Percentiles rank a stretch among this genome's conserved stretches.
Conservation (phyloP, 2,797 vertebrate genomes). For the Hemibagrus guttatus region DNA sequence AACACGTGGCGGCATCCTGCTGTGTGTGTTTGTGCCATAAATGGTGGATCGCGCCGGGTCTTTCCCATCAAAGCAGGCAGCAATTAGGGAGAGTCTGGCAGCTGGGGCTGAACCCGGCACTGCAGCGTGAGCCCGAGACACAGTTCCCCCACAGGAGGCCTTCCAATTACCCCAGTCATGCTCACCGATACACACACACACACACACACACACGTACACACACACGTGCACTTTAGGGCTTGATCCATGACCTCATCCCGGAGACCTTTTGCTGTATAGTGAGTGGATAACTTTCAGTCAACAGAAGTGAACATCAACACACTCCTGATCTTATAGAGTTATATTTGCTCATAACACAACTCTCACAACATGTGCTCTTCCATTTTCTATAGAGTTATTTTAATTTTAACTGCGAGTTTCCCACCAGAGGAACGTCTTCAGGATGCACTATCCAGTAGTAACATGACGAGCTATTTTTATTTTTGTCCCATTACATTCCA, state of each 20-base stretch:
- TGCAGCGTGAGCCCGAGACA: constrained; percentile 54
- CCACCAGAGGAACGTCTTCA: not conserved
- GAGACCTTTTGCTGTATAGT: not conserved
- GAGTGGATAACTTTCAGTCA: not conserved
- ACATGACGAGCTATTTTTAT: not conserved
- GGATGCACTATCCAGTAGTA: not conserved
- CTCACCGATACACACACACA: not conserved
- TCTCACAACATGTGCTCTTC: too few species aligned
- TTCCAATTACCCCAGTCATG: constrained; percentile 69
- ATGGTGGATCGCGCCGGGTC: constrained; percentile 2
- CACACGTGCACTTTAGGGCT: constrained; percentile 31
- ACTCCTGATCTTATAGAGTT: not conserved
- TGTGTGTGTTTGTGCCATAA: constrained; percentile 64
- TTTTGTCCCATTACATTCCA: not conserved
- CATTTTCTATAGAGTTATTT: not conserved
- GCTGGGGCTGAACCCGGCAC: constrained; percentile 63
- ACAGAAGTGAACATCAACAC: not conserved
- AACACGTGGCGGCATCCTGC: not conserved
- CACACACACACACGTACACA: constrained; percentile 54
- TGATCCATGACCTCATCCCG: not conserved
- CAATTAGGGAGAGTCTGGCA: constrained; percentile 69
- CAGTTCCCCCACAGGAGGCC: constrained; percentile 66
- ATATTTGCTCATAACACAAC: not conserved
- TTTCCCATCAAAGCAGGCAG: constrained; percentile 62
- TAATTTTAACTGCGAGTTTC: too few species aligned